A percentile compares a stretch with the other conserved stretches of the same genome.
These are phyloP conservation scores for Eurytemora carolleeae DNA, from an alignment of 1,140 invertebrate genomes.

Conservation along the genomic window DNA sequence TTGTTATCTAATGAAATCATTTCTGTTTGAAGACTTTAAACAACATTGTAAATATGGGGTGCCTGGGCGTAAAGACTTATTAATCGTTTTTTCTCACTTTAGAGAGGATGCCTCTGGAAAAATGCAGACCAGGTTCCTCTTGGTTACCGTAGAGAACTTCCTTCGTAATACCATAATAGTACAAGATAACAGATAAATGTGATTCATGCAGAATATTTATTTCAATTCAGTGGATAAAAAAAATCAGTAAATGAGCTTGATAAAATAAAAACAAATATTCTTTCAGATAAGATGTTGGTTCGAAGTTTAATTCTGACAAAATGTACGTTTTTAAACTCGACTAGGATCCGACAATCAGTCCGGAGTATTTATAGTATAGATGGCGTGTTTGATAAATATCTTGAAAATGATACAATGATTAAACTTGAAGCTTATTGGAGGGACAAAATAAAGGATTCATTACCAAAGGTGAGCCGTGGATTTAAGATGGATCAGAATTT, in stretches of 20 bases:
- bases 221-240: too few species aligned
- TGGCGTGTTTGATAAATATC: constrained; percentile 1
- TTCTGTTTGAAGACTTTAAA: too few species aligned
- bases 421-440: constrained; percentile 33
- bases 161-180: not conserved
- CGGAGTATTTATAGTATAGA: not conserved
- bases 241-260: too few species aligned
- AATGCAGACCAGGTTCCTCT: not conserved
- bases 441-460: constrained; percentile 37
- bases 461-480: constrained; percentile 51
- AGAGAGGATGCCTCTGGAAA: not conserved
- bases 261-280: too few species aligned
- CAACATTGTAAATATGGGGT: too few species aligned
- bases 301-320: not conserved
- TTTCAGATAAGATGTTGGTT: not conserved
- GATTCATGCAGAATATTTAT: too few species aligned
- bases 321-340: not conserved
- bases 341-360: not conserved
- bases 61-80: too few species aligned
- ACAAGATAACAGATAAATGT: not conserved
- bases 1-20: too few species aligned
- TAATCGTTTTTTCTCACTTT: not conserved
- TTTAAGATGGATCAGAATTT: constrained; percentile 24
- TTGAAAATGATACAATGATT: not conserved
- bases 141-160: not conserved